Percentiles rank a stretch among this genome's conserved stretches.
These are phyloP conservation scores for Periphyllus acericola DNA, from an alignment of 2,888 invertebrate genomes.

Conservation along the genomic window DNA sequence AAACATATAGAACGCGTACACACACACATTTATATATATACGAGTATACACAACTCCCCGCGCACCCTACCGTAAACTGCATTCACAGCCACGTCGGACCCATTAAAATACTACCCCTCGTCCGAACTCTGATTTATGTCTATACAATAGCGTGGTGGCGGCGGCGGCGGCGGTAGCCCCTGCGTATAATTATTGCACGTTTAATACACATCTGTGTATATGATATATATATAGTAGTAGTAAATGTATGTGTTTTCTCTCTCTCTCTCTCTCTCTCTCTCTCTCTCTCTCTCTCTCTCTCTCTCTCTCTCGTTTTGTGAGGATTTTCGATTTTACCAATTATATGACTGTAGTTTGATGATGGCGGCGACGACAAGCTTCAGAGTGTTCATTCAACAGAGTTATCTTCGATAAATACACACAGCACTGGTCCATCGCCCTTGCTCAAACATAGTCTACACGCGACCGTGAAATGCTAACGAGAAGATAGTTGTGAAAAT, in stretches of 20 bases:
- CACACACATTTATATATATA: not conserved
- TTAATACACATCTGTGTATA: not conserved
- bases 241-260: not conserved
- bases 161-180: not conserved
- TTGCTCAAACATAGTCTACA: not conserved
- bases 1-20: not conserved
- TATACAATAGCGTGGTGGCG: not conserved
- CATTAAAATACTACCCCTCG: not conserved
- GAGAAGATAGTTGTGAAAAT: not conserved
- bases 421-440: not conserved
- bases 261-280: not conserved
- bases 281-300: not conserved
- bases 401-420: not conserved
- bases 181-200: not conserved
- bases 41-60: not conserved
- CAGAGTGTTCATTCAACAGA: not conserved
- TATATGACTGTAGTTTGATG: not conserved
- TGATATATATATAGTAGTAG: not conserved
- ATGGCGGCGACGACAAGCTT: not conserved
- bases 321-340: not conserved
- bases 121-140: slow-evolving; percentile 14
- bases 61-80: not conserved
- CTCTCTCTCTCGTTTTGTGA: not conserved
- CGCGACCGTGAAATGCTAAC: not conserved
- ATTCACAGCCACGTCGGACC: not conserved